Percentiles rank a stretch among this genome's conserved stretches.
Evolutionary conservation across 2,113 vertebrate species (phyloP).

Genomic region (Orientallactaga bullata): DNA sequence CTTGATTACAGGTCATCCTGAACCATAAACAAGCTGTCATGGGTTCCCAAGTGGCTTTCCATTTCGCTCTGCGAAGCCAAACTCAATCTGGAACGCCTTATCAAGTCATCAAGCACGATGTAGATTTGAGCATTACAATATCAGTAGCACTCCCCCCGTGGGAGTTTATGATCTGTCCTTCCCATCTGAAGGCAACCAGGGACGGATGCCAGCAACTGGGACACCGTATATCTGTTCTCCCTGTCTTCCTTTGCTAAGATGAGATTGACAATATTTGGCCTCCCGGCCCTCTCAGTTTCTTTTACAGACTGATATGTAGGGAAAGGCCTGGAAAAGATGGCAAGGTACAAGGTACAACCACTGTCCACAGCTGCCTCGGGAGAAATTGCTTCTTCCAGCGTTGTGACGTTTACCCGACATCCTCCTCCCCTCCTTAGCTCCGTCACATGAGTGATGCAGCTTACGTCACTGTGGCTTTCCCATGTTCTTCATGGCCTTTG

Average conservation of each 20-base stretch:
- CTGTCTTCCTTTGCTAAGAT: neutral
- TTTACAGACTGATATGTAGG: neutral
- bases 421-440: neutral
- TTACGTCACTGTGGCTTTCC: neutral
- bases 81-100: neutral
- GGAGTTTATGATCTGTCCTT: neutral
- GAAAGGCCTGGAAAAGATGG: neutral
- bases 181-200: neutral
- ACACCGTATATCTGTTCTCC: neutral
- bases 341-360: neutral
- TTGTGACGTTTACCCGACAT: neutral
- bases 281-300: neutral
- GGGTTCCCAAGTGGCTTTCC: conserved; percentile 25
- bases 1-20: conserved; percentile 14
- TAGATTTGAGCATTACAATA: neutral
- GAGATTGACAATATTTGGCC: neutral
- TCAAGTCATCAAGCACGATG: neutral
- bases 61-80: conserved; percentile 19
- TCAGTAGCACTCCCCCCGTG: neutral
- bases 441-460: neutral
- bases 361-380: neutral
- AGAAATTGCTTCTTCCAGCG: neutral
- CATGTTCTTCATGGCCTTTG: neutral
- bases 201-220: neutral
- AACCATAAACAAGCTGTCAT: neutral